Evolutionary conservation across 2,113 vertebrate genomes (phyloP).

Genomic region (Salvelinus namaycush): DNA sequence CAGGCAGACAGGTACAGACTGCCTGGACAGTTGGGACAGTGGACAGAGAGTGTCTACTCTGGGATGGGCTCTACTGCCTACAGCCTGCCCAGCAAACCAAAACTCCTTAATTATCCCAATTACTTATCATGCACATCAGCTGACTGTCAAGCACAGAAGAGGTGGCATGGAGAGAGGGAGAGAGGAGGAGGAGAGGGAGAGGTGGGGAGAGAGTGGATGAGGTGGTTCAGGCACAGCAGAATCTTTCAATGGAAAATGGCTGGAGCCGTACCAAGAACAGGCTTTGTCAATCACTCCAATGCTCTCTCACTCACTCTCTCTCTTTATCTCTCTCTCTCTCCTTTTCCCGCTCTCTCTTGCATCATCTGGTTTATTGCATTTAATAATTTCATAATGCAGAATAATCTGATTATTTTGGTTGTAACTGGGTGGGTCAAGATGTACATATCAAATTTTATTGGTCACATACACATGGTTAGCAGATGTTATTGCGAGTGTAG

Average conservation of each 20-base stretch:
- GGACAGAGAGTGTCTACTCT: not conserved
- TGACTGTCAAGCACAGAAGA: not conserved
- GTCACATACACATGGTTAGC: too few relatives aligned
- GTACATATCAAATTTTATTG: not conserved
- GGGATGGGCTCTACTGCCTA: too few relatives aligned
- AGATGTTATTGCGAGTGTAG: too few relatives aligned
- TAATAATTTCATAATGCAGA: constrained; percentile 14
- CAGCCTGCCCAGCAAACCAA: too few relatives aligned
- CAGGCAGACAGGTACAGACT: not conserved
- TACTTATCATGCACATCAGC: constrained; percentile 11
- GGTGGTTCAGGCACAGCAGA: too few relatives aligned
- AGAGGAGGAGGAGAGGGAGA: not conserved
- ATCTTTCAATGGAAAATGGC: too few relatives aligned
- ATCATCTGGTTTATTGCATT: constrained; percentile 24
- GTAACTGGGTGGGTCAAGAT: constrained; percentile 7
- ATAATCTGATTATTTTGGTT: constrained; percentile 23
- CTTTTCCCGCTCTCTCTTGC: not conserved
- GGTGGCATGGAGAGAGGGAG: not conserved
- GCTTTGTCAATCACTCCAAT: constrained; percentile 23
- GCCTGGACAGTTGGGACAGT: not conserved
- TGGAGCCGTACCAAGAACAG: constrained; percentile 26
- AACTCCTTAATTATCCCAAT: constrained; percentile 14
- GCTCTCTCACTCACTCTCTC: too few relatives aligned
- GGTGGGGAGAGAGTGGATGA: too few relatives aligned
- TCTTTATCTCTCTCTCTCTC: too few relatives aligned